Percentiles rank a stretch among this genome's conserved stretches.
Evolutionary conservation across 2,888 invertebrate genomes (phyloP).

Genomic region (Lysandra bellargus): DNA sequence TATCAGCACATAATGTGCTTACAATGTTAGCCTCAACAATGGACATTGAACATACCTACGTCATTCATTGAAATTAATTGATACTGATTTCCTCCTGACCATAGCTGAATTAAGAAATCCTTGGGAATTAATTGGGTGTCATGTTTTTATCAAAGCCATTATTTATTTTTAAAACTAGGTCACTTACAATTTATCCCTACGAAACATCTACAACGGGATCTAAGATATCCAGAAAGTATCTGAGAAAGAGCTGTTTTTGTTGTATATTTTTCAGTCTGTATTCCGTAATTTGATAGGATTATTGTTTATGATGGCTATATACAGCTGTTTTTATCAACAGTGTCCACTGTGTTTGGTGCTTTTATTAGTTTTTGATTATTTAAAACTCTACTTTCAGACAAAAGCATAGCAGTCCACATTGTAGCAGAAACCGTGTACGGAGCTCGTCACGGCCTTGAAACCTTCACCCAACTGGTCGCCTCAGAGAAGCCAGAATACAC

Average conservation of each 20-base stretch:
- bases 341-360: not conserved
- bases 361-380: not conserved
- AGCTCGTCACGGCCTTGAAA: constrained; percentile 88
- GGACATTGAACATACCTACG: not conserved
- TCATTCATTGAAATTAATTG: constrained; percentile 22
- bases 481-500: constrained; percentile 55
- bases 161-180: not conserved
- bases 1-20: not conserved
- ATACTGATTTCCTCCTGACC: not conserved
- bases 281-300: no score
- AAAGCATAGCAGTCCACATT: constrained; percentile 76
- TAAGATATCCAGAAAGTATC: not conserved
- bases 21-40: not conserved
- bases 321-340: not conserved
- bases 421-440: constrained; percentile 84
- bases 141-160: not conserved
- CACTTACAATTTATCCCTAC: no score
- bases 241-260: no score
- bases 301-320: no score
- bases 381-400: constrained; percentile 54
- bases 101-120: constrained; percentile 5
- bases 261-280: no score
- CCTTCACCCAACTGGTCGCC: constrained; percentile 84
- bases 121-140: not conserved
- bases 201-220: not conserved